Evolutionary conservation across 2,797 vertebrate species (phyloP).

Genomic region (Morelia viridis): DNA sequence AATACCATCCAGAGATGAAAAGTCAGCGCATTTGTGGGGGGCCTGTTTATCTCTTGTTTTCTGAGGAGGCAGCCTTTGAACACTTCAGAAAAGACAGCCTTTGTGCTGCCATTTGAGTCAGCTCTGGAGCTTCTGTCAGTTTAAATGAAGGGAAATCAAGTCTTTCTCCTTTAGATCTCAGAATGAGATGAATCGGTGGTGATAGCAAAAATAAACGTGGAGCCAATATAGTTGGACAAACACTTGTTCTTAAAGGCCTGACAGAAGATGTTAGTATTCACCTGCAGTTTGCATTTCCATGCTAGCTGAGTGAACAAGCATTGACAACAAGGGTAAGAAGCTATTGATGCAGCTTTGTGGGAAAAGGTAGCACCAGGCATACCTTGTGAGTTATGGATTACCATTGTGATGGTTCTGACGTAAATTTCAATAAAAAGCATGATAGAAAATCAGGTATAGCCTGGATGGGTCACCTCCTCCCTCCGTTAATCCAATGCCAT

Average conservation of each 20-base stretch:
- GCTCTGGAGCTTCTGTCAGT: slow-evolving; percentile 53
- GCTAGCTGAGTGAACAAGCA: slow-evolving; percentile 42
- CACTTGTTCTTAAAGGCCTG: slow-evolving; percentile 46
- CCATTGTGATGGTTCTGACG: slow-evolving; percentile 40
- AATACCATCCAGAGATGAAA: not conserved
- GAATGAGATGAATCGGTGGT: slow-evolving; percentile 59
- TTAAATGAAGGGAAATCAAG: slow-evolving; percentile 65
- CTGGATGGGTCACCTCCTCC: not conserved
- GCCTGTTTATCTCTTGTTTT: slow-evolving; percentile 4
- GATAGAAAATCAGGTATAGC: slow-evolving; percentile 45
- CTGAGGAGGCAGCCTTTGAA: slow-evolving; percentile 5
- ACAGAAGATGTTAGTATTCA: slow-evolving; percentile 67
- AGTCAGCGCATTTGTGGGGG: not conserved
- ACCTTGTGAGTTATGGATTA: slow-evolving; percentile 52
- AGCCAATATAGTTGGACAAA: slow-evolving; percentile 59
- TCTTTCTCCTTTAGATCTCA: slow-evolving; percentile 65
- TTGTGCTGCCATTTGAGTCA: slow-evolving; percentile 18
- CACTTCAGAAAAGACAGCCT: slow-evolving; percentile 13
- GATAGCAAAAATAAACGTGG: slow-evolving; percentile 68
- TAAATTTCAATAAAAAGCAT: slow-evolving; percentile 58
- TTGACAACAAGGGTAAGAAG: slow-evolving; percentile 46
- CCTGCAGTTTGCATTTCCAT: slow-evolving; percentile 56
- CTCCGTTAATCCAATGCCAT: slow-evolving; percentile 42
- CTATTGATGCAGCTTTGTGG: slow-evolving; percentile 39
- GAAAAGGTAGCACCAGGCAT: slow-evolving; percentile 38